Conservation (phyloP, 2,113 vertebrate species). For the Gallinago paraguaiae region DNA sequence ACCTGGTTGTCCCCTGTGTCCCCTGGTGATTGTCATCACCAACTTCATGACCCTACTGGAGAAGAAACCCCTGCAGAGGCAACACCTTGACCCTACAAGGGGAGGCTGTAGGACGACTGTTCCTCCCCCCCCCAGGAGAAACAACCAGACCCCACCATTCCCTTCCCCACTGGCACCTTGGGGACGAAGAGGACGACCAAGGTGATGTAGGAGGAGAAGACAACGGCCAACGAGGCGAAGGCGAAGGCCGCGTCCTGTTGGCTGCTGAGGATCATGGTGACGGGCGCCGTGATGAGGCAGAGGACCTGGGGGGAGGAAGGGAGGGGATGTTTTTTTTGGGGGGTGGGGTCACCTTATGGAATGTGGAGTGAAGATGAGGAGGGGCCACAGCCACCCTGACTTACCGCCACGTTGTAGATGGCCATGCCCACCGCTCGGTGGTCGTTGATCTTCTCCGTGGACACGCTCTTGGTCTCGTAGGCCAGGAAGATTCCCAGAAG, state of each 20-base stretch:
- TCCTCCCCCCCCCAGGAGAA: not conserved
- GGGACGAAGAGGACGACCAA: constrained; percentile 94
- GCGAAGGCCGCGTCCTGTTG: constrained; percentile 96
- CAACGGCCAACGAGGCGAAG: constrained; percentile 89
- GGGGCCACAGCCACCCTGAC: not conserved
- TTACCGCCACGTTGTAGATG: constrained; percentile 87
- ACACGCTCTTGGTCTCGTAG: constrained; percentile 94
- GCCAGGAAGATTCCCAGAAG: constrained; percentile 92
- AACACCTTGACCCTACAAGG: not conserved
- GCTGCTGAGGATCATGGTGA: constrained; percentile 95
- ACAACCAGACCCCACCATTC: no score
- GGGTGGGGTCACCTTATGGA: not conserved
- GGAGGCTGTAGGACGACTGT: not conserved
- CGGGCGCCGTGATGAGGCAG: constrained; percentile 94
- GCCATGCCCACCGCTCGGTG: constrained; percentile 92
- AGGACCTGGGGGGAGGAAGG: constrained; percentile 79
- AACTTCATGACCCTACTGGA: not conserved
- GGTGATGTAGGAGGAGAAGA: constrained; percentile 96
- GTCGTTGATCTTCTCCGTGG: constrained; percentile 93
- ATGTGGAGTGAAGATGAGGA: not conserved
- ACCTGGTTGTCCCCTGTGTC: not conserved
- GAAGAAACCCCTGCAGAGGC: not conserved
- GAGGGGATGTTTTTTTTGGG: not conserved
- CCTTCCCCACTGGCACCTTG: constrained; percentile 75
- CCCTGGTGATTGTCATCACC: not conserved